Evolutionary conservation across 1,140 invertebrate genomes (phyloP), one percentile per base, ranked within the genome.

Genomic region (Phortica variegata): DNA sequence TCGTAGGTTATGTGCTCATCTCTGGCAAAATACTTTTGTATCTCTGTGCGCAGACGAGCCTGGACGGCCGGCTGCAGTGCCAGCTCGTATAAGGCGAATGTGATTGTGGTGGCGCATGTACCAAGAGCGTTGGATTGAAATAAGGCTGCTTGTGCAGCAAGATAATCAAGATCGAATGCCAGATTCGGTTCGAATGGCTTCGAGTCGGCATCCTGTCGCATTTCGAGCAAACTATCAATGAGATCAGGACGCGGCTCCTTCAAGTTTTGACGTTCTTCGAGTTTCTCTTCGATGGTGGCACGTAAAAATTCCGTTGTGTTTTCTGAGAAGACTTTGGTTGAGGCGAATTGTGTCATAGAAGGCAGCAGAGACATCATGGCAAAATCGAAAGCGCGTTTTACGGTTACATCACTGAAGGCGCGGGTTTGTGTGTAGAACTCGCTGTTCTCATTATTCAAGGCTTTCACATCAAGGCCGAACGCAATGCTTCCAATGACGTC

Each of bases 91-190:
- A 88, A 66, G 10, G 81, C 77, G 58, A 85, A 84, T 0, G 82
- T 78, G 43, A 92, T 80, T 2, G 84, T 80, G 1, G 82, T 83
- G 1, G 87, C 84, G 0, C 87, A 87, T 0, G 90, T 91, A 70
- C 91, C 89, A 43, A 83, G 87, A 8, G 88, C 87, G 20, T 87
- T 88, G 1, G 83, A 73, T 49, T 89, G 87, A 52, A 90, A 89
- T 3, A 84, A 77, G 12, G 85, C 83, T 0, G 82, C 83, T 63
- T 88, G 85, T 5, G 85, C 82, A 5, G 84, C 77, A 65, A 87
- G 81, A 48, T 52, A 60, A 18, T 74, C 70, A 13, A 23, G 23
- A 37, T 56, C 41, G 0, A 50, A 37, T 6, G 49, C 43, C 16
- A 18, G 37, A 3, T 39, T 26, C 0, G 18, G 41, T 26, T 50